Conservation (phyloP, 2,888 invertebrate species). For the Drosophila ustulata region DNA sequence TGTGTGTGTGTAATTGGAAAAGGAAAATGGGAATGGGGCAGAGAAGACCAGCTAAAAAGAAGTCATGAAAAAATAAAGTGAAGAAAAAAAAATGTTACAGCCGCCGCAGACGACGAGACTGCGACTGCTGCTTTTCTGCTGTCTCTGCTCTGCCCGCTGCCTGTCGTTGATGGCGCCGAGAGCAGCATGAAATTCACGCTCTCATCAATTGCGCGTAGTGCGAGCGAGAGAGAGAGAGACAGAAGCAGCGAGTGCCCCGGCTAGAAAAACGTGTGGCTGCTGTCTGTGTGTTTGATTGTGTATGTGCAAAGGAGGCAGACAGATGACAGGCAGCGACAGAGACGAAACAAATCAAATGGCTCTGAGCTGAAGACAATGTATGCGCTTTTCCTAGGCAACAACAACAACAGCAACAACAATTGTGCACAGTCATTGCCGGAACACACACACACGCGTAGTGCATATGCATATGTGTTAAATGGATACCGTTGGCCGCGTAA, state of each 20-base stretch:
- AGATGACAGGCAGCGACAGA: constrained; percentile 69
- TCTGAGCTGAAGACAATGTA: constrained; percentile 50
- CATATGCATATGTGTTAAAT: constrained; percentile 27
- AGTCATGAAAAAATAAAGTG: constrained; percentile 47
- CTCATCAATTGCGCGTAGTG: constrained; percentile 74
- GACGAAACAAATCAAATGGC: constrained; percentile 69
- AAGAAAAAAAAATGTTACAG: constrained; percentile 68
- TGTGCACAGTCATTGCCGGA: constrained; percentile 48
- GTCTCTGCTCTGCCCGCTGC: constrained; percentile 10
- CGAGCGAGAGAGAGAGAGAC: constrained; percentile 38
- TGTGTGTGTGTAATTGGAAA: constrained; percentile 52
- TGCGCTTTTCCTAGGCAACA: constrained; percentile 20
- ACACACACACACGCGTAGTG: constrained; percentile 9
- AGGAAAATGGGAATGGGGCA: constrained; percentile 53
- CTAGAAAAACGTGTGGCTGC: constrained; percentile 75
- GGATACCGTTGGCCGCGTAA: constrained; percentile 56
- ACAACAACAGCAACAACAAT: constrained; percentile 18
- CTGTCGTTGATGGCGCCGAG: constrained; percentile 48
- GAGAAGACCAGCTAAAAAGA: constrained; percentile 54
- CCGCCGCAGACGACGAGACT: constrained; percentile 75
- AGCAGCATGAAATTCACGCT: constrained; percentile 72
- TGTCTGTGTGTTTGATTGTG: constrained; percentile 8
- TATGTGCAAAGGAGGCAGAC: constrained; percentile 70
- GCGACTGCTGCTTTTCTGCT: constrained; percentile 26
- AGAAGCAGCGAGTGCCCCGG: constrained; percentile 67